These are phyloP conservation scores for Rhombomys opimus DNA, from an alignment of 2,113 vertebrate species.

Conservation along the genomic window DNA sequence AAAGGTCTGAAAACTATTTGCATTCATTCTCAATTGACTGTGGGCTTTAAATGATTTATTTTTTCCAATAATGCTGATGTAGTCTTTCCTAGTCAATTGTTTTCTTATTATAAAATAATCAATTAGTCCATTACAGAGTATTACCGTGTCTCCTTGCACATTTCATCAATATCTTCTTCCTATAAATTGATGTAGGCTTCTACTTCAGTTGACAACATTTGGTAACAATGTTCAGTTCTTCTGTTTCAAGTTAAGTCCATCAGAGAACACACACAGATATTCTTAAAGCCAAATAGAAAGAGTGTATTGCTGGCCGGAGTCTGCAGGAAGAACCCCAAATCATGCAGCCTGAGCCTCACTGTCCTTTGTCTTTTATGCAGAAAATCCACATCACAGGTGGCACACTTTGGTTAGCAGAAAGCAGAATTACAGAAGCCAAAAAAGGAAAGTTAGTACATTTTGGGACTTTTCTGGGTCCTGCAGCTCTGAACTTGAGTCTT, in stretches of 20 bases:
- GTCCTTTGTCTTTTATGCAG: not conserved
- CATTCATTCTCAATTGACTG: not conserved
- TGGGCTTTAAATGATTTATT: not conserved
- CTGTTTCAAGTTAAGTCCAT: not conserved
- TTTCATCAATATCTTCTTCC: not conserved
- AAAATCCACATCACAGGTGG: not conserved
- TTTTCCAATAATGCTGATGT: not conserved
- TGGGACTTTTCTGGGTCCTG: not conserved
- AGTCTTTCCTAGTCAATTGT: slow-evolving; percentile 5
- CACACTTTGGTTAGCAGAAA: not conserved
- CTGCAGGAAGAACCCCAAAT: not conserved
- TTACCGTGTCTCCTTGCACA: not conserved
- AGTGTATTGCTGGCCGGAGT: not conserved
- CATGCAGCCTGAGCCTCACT: not conserved
- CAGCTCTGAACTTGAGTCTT: too few species aligned
- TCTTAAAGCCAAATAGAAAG: not conserved
- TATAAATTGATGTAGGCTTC: not conserved
- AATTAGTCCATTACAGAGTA: not conserved
- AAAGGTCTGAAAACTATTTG: not conserved
- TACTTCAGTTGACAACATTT: not conserved
- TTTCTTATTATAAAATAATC: slow-evolving; percentile 32
- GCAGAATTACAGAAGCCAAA: not conserved
- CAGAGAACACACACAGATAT: not conserved
- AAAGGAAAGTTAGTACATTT: not conserved
- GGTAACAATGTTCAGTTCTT: not conserved